Evolutionary conservation across 1,140 invertebrate species (phyloP), one percentile per base, ranked within the genome.

Genomic region (Linepithema humile): DNA sequence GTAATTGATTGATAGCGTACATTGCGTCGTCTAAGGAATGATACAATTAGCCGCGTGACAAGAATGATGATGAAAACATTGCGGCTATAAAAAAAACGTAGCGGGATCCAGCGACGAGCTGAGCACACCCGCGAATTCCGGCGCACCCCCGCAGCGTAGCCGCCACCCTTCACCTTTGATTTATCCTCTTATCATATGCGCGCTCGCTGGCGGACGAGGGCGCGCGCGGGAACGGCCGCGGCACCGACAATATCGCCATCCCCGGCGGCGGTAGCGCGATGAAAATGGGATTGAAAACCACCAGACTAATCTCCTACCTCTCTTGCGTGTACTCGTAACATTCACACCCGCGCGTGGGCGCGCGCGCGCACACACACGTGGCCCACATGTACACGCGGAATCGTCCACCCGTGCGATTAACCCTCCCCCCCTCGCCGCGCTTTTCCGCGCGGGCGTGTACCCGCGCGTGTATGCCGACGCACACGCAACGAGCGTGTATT

Each of bases 201-300:
- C 64, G 74, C 82, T 62, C 59, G 77, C 50, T 57, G 67, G 64
- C 55, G 85, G 50, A 86, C 82, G 62, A 64, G 40, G 7, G 26
- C 26, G 83, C 29, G 83, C 45, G 83, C 62, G 80, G 73, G 64
- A 72, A 64, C 70, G 62, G 70, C 50, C 62, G 78, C 43, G 84
- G 65, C 73, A 85, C 88, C 90, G 88, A 91, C 88, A 88, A 91
- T 92, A 90, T 85, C 91, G 75, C 78, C 77, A 70, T 29, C 38
- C 87, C 62, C 78, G 85, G 75, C 69, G 75, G 82, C 65, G 72
- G 88, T 80, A 83, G 85, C 87, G 82, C 92, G 92, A 92, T 93
- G 92, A 93, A 93, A 93, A 93, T 93, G 92, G 90, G 92, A 93
- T 93, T 93, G 92, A 93, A 93, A 93, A 93, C 92, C 91, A 90